phyloP scores from a whole-genome alignment of 1,140 invertebrate species.

The Halictus rubicundus region DNA sequence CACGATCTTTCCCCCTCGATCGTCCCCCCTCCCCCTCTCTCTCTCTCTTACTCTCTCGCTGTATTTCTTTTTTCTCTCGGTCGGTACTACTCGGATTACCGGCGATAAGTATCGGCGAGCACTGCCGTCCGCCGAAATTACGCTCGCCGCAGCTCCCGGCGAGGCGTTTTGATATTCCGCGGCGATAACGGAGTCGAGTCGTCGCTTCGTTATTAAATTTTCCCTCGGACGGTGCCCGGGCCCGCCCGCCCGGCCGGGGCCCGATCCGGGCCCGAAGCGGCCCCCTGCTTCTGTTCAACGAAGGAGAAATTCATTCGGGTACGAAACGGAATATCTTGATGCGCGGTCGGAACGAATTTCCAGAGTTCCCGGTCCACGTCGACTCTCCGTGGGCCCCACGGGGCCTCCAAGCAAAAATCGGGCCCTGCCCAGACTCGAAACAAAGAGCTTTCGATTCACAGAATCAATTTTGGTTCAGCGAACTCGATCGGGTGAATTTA shows the following conservation, averaged over 20 bases:
- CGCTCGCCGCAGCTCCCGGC: slow-evolving; percentile 54
- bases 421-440: no score
- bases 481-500: no score
- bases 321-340: slow-evolving; percentile 33
- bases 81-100: slow-evolving; percentile 33
- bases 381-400: not conserved
- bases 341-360: slow-evolving; percentile 50
- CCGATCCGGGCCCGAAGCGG: not conserved
- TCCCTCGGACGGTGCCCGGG: slow-evolving; percentile 16
- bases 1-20: slow-evolving; percentile 32
- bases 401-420: no score
- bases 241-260: not conserved
- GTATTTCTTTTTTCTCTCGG: slow-evolving; percentile 4
- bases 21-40: not conserved
- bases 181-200: slow-evolving; percentile 51
- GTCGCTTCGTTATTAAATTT: slow-evolving; percentile 56
- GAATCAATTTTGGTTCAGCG: no score
- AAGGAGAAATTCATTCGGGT: slow-evolving; percentile 22
- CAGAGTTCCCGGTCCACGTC: slow-evolving; percentile 18
- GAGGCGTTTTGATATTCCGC: slow-evolving; percentile 64
- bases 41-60: not conserved
- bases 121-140: slow-evolving; percentile 66
- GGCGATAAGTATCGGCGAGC: slow-evolving; percentile 54
- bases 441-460: no score
- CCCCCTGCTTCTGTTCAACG: slow-evolving; percentile 31